A percentile compares a stretch with the other conserved stretches of the same genome.
phyloP scores from a whole-genome alignment of 2,113 vertebrate genomes.

The Phyllopteryx taeniolatus region DNA sequence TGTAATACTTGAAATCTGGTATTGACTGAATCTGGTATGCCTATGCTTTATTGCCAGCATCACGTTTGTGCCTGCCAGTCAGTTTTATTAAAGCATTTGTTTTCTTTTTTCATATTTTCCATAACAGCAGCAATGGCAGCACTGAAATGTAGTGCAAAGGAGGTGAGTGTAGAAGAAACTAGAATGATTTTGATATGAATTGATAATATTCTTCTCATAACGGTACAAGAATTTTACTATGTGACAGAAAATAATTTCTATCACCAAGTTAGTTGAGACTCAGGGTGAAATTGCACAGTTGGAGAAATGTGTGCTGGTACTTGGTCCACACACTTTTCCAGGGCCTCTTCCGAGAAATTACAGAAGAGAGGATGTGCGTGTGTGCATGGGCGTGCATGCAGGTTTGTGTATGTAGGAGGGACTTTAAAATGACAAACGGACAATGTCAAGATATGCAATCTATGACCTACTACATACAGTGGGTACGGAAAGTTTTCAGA shows the following conservation, averaged over 20 bases:
- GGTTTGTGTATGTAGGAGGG: slow-evolving; percentile 13
- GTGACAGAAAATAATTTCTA: background rate
- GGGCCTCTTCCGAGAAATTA: slow-evolving; percentile 54
- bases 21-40: too few species aligned
- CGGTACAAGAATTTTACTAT: background rate
- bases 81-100: too few species aligned
- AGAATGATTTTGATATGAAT: background rate
- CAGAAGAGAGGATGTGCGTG: slow-evolving; percentile 13
- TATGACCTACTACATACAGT: slow-evolving; percentile 7
- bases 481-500: too few species aligned
- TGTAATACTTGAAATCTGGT: too few species aligned
- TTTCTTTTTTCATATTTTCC: too few species aligned
- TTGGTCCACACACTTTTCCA: slow-evolving; percentile 21
- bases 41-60: background rate
- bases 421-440: slow-evolving; percentile 39
- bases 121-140: background rate
- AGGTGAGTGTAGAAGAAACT: background rate
- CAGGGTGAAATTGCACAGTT: background rate
- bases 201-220: background rate
- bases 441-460: slow-evolving; percentile 44
- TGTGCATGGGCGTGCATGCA: slow-evolving; percentile 7
- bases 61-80: too few species aligned
- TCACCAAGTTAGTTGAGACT: background rate
- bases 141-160: background rate
- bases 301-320: slow-evolving; percentile 22